These are phyloP conservation scores for Uropetala carovei DNA, from an alignment of 2,888 invertebrate species.

Conservation along the genomic window DNA sequence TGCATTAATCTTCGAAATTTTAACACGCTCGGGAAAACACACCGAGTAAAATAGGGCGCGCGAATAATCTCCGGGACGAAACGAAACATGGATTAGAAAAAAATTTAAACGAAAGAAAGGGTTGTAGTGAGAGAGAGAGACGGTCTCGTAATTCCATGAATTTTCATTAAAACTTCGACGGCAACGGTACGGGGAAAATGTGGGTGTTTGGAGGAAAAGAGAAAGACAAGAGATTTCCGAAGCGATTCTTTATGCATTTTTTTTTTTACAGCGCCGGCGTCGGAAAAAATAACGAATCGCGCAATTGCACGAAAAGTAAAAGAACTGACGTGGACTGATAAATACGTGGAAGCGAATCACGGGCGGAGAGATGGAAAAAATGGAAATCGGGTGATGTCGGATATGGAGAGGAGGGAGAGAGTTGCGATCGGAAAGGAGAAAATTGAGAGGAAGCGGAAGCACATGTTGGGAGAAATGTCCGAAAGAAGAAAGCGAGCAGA, in stretches of 20 bases:
- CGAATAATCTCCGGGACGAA: neutral
- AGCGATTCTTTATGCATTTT: neutral
- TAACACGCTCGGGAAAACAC: neutral
- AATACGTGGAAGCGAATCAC: neutral
- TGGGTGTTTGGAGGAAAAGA: neutral
- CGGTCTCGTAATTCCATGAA: slow-evolving; percentile 23
- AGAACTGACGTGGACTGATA: neutral
- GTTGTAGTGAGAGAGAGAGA: neutral
- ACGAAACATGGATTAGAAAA: neutral
- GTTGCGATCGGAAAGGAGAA: too few species aligned
- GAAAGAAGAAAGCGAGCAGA: too few species aligned
- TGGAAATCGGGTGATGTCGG: neutral
- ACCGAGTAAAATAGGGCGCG: neutral
- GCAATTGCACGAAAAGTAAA: neutral
- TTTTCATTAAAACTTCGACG: slow-evolving; percentile 57
- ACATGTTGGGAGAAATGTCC: too few species aligned
- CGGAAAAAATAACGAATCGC: neutral
- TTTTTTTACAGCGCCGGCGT: neutral
- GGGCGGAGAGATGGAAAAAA: neutral
- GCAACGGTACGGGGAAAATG: neutral
- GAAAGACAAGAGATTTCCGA: neutral
- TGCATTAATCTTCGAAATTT: neutral
- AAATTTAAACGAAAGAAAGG: neutral
- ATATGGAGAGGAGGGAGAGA: neutral
- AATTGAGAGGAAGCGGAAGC: too few species aligned